Base-by-base conservation (phyloP, 2,888 invertebrate species). In the Troides helena region DNA sequence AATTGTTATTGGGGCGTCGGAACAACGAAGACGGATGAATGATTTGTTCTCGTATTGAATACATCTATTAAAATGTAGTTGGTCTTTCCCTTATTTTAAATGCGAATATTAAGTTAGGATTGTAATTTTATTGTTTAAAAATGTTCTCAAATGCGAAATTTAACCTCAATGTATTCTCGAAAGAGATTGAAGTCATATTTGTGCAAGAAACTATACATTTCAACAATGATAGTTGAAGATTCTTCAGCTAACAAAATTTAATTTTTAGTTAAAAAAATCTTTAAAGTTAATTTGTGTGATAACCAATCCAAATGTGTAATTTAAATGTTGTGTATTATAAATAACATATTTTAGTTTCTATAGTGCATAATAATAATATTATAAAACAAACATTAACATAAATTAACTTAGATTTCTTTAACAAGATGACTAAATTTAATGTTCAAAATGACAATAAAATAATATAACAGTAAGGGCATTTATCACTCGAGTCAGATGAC, bases 1-100 rank as follows among this genome's bases (percentile, higher is more conserved):
- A 78, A 76, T 78, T 73, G 71, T 71, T 74, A 78, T 74, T 76
- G 70, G 70, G 70, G 70, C 66, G 66, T 59, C 14, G 36, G 66
- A 62, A 70, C 66, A 69, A 70, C 66, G 66, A 58, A 63, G 56
- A 67, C 39, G 39, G 62, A 62, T 58, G 53, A 63, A 59, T 65
- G 53, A 68, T 59, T 66, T 62, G 64, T 60, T 30, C 66, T 62
- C 62, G 62, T 39, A 53, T 64, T 67, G 57, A 67, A 68, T 46
- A 65, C 58, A 50, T 65, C 60, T 62, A 58, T 62, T 62, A 57
- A 72, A 67, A 71, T 53, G 68, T 69, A 61, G n/a, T 43, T 65
- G 61, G n/a, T 65, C n/a, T 57, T 57, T 21, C n/a, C 57, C 14
- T 50, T 50, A 50, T 50, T 50, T 50, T 50, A 50, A 17, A 50